Conservation (phyloP, 2,113 vertebrate genomes). For the Heteronetta atricapilla region DNA sequence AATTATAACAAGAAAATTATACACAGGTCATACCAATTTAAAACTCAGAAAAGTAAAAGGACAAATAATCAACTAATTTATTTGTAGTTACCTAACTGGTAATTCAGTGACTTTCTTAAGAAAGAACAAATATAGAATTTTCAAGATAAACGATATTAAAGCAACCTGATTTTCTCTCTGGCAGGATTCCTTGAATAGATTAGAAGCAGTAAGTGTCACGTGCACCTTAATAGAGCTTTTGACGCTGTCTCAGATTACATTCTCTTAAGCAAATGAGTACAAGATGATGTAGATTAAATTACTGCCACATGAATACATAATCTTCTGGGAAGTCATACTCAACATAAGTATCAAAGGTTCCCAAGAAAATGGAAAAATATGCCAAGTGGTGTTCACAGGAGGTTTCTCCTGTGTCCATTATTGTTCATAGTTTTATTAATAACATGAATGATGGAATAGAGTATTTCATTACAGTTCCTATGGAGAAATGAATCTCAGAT, state of each 20-base stretch:
- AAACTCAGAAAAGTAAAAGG: background rate
- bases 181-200: background rate
- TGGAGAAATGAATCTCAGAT: background rate
- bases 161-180: background rate
- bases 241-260: background rate
- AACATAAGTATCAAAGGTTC: background rate
- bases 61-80: background rate
- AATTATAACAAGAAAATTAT: background rate
- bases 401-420: background rate
- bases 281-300: background rate
- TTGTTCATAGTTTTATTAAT: background rate
- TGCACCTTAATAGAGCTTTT: background rate
- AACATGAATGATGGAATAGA: background rate
- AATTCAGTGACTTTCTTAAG: background rate
- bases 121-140: background rate
- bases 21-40: rapidly evolving
- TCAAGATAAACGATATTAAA: background rate
- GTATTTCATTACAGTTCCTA: background rate
- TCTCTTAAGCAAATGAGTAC: background rate
- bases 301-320: background rate
- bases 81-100: background rate
- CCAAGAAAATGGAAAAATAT: background rate
- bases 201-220: background rate
- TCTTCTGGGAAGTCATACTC: background rate
- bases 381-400: background rate